These are phyloP conservation scores for Elachura formosa DNA, from an alignment of 2,113 vertebrate species.

Conservation along the genomic window DNA sequence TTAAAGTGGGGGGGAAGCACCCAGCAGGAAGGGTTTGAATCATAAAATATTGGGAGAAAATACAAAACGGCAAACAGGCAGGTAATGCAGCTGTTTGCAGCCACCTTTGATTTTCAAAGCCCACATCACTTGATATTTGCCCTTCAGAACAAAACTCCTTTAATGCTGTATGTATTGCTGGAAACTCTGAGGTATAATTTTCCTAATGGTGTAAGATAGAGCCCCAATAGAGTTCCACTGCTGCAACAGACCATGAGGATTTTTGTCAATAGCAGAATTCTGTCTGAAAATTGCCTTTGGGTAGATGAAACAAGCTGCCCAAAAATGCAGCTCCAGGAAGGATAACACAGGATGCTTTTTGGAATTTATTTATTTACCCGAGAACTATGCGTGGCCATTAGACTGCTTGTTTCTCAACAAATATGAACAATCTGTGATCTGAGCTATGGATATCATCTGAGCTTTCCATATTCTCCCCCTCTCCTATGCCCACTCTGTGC, in stretches of 20 bases:
- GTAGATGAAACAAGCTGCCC: neutral
- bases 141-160: neutral
- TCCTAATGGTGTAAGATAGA: neutral
- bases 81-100: neutral
- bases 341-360: neutral
- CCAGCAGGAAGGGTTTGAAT: neutral
- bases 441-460: neutral
- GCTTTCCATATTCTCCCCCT: neutral
- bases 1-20: neutral
- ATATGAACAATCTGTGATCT: neutral
- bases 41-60: neutral
- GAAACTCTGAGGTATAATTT: neutral
- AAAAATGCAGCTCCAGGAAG: neutral
- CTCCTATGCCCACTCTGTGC: neutral
- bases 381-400: neutral
- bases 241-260: neutral
- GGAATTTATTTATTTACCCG: neutral
- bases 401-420: neutral
- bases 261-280: neutral
- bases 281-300: neutral
- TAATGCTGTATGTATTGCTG: neutral
- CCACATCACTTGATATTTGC: neutral
- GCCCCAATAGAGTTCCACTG: neutral
- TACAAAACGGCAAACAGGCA: neutral
- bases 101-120: neutral